These are phyloP conservation scores for Cynopterus brachyotis DNA, from an alignment of 2,113 vertebrate genomes.

Conservation along the genomic window DNA sequence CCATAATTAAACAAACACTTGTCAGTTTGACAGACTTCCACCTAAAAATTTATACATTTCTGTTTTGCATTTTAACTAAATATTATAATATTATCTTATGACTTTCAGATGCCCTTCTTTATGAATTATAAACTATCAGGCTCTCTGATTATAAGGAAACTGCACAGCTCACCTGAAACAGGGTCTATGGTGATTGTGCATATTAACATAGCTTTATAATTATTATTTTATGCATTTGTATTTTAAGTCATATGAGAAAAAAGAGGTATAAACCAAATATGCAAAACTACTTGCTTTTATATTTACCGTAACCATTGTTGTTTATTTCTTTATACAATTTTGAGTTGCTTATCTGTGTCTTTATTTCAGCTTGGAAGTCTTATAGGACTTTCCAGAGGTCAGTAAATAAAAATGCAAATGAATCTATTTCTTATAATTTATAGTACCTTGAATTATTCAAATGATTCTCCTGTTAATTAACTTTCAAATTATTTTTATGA, in stretches of 20 bases:
- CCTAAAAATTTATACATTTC: not conserved
- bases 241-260: not conserved
- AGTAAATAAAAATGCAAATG: not conserved
- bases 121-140: not conserved
- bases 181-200: not conserved
- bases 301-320: not conserved
- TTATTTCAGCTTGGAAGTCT: slow-evolving; percentile 1
- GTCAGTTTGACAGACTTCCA: not conserved
- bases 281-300: not conserved
- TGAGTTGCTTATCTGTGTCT: not conserved
- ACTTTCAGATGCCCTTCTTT: not conserved
- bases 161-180: not conserved
- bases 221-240: not conserved
- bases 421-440: not conserved
- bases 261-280: not conserved
- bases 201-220: not conserved
- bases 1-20: not conserved
- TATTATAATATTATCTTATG: not conserved
- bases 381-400: not conserved
- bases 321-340: not conserved
- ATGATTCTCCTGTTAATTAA: not conserved
- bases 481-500: not conserved
- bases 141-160: slow-evolving; percentile 8
- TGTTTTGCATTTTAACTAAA: slow-evolving; percentile 11
- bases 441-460: not conserved